Percentiles rank a stretch among this genome's conserved stretches.
phyloP scores from a whole-genome alignment of 2,888 invertebrate genomes.

The Drosophila quasianomalipes region DNA sequence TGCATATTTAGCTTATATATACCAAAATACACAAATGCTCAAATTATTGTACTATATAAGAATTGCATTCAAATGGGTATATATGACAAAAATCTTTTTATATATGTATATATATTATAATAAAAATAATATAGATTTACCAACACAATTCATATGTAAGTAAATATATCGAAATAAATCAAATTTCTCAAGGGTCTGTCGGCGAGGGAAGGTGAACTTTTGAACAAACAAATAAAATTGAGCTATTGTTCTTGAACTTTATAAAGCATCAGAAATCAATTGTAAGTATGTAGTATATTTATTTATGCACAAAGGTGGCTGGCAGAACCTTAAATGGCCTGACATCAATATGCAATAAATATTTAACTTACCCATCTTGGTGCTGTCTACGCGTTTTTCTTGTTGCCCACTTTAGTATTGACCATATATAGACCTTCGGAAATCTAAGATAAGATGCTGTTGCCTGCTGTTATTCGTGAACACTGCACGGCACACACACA shows the following conservation, averaged over 20 bases:
- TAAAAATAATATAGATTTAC: neutral
- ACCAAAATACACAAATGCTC: neutral
- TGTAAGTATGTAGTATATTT: conserved; percentile 44
- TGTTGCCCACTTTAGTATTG: conserved; percentile 58
- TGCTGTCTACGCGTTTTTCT: conserved; percentile 66
- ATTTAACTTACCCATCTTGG: conserved; percentile 75
- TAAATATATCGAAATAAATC: conserved; percentile 10
- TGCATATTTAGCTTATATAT: neutral
- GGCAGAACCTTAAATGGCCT: conserved; percentile 65
- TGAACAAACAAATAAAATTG: conserved; percentile 6
- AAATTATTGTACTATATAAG: neutral
- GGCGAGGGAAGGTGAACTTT: neutral
- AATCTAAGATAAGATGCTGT: conserved; percentile 61
- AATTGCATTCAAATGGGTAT: too few species aligned
- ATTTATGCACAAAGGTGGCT: conserved; percentile 66
- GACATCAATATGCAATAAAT: conserved; percentile 79
- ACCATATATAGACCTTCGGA: conserved; percentile 70
- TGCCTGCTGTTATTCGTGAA: conserved; percentile 28
- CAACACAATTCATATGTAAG: neutral
- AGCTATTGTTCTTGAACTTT: conserved; percentile 12
- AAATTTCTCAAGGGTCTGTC: conserved; percentile 9
- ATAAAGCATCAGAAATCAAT: conserved; percentile 21
- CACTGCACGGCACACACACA: conserved; percentile 7
- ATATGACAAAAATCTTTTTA: neutral
- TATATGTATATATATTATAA: neutral